Conservation (phyloP, 2,113 vertebrate species). For the Diadophis punctatus region DNA sequence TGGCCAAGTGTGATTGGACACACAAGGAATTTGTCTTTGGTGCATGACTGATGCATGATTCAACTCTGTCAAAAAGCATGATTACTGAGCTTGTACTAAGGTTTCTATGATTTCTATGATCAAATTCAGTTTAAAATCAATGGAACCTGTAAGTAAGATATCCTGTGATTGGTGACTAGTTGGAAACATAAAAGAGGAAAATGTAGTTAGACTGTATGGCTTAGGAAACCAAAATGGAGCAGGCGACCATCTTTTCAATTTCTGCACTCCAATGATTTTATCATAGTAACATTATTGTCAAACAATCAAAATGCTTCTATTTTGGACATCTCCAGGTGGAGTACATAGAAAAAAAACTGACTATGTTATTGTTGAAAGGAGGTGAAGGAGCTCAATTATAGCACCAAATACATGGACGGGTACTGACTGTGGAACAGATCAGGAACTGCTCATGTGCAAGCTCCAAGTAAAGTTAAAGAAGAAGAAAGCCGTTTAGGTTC, state of each 20-base stretch:
- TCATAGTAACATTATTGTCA: background rate
- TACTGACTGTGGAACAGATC: background rate
- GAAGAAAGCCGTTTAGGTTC: background rate
- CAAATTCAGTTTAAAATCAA: background rate
- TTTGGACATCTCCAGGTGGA: background rate
- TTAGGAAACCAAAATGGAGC: background rate
- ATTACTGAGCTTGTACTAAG: background rate
- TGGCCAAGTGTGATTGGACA: too few relatives aligned
- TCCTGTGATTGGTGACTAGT: background rate
- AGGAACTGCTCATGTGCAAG: background rate
- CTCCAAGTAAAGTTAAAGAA: background rate
- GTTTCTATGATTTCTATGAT: background rate
- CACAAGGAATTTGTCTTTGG: too few relatives aligned
- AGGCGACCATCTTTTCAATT: background rate
- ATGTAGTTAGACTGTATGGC: background rate
- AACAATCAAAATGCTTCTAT: background rate
- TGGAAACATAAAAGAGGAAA: background rate
- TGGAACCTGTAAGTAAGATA: background rate
- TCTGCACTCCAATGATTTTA: background rate
- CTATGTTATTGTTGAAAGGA: background rate
- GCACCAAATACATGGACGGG: background rate
- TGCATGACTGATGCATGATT: background rate
- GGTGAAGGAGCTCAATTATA: background rate
- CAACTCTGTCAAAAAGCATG: background rate
- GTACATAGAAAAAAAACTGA: background rate